These are phyloP conservation scores for Danaus melanippus DNA, from an alignment of 1,140 invertebrate genomes.

Conservation along the genomic window DNA sequence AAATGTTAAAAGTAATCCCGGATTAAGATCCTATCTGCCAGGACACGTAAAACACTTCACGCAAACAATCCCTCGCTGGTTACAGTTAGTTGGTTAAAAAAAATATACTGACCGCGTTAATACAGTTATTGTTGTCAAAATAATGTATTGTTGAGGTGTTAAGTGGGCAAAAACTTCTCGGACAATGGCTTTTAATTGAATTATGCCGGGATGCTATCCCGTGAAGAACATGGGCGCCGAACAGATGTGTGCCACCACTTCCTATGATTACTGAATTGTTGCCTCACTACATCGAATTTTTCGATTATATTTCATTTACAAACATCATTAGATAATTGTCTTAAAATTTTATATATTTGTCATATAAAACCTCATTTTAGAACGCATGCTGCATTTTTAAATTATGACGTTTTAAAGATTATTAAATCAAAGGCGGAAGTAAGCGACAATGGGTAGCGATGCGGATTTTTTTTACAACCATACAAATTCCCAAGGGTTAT, in stretches of 20 bases:
- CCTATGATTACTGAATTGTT: conserved; percentile 1
- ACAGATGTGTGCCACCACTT: conserved; percentile 10
- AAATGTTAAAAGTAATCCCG: conserved; percentile 37
- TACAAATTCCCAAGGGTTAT: conserved; percentile 42
- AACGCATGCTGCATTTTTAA: no score
- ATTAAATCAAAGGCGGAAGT: no score
- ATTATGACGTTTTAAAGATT: no score
- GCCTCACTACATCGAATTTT: background rate
- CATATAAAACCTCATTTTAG: no score
- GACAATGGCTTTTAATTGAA: conserved; percentile 58
- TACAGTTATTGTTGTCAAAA: conserved; percentile 68
- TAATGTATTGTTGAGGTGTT: conserved; percentile 50
- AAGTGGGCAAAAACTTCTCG: conserved; percentile 42
- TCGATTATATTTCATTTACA: no score
- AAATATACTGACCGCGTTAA: conserved; percentile 30
- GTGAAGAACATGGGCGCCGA: conserved; percentile 6
- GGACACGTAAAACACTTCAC: conserved; percentile 60
- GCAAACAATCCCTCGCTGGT: conserved; percentile 48
- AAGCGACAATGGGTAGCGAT: no score
- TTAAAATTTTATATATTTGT: no score
- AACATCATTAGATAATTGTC: no score
- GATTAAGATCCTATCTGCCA: conserved; percentile 63
- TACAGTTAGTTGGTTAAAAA: conserved; percentile 51
- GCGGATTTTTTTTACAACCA: background rate
- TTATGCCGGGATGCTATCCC: conserved; percentile 30